Conservation (phyloP, 2,888 invertebrate genomes). For the Cryptocephalus primarius region DNA sequence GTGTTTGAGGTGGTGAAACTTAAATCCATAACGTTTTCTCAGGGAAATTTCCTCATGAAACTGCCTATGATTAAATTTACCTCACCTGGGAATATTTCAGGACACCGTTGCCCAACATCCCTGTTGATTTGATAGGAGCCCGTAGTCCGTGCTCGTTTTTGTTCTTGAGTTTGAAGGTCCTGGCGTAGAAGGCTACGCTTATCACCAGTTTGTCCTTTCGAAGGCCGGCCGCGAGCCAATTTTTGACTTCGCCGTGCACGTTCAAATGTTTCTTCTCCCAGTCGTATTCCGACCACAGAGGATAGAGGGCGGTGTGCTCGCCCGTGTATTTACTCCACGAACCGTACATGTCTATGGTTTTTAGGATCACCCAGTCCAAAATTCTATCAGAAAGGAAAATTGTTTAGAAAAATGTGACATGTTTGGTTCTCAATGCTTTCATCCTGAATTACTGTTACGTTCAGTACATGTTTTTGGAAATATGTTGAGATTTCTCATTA, state of each 20-base stretch:
- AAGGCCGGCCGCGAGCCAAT: constrained; percentile 44
- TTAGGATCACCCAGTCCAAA: constrained; percentile 55
- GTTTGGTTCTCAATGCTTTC: too few species aligned
- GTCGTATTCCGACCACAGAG: constrained; percentile 29
- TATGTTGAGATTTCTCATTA: too few species aligned
- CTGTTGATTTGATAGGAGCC: constrained; percentile 35
- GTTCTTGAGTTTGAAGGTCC: constrained; percentile 47
- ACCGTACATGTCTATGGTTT: constrained; percentile 65
- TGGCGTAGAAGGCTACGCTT: constrained; percentile 60
- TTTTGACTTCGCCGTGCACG: constrained; percentile 11
- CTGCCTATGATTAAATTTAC: too few species aligned
- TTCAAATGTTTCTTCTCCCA: constrained; percentile 15
- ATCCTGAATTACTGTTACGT: too few species aligned
- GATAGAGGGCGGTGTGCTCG: constrained; percentile 53
- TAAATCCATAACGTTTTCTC: too few species aligned
- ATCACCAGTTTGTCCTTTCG: constrained; percentile 50
- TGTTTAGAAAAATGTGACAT: too few species aligned
- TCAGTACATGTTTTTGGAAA: too few species aligned
- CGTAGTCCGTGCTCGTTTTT: constrained; percentile 16
- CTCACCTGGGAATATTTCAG: constrained; percentile 10
- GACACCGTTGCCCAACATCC: constrained; percentile 22
- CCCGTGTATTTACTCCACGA: constrained; percentile 53
- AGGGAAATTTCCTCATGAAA: too few species aligned
- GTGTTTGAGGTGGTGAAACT: too few species aligned
- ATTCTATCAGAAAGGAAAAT: constrained; percentile 33